These are phyloP conservation scores for Erithacus rubecula DNA, from an alignment of 2,797 vertebrate species.

Conservation along the genomic window DNA sequence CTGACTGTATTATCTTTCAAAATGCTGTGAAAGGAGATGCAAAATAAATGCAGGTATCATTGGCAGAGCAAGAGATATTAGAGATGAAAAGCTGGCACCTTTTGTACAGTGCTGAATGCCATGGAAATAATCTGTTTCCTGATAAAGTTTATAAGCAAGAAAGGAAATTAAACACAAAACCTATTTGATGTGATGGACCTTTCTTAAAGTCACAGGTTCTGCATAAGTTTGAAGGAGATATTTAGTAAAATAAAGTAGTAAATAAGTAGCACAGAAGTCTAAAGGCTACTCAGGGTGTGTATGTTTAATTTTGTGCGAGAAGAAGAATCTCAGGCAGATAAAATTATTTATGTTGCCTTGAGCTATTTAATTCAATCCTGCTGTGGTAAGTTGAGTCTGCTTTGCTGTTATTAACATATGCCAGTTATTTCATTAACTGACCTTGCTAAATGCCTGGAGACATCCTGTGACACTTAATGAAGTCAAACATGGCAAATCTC, in stretches of 20 bases:
- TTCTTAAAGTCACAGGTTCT: background rate
- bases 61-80: constrained; percentile 12
- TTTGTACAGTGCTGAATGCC: constrained; percentile 27
- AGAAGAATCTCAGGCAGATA: background rate
- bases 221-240: background rate
- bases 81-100: constrained; percentile 10
- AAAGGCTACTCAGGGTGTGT: background rate
- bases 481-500: constrained; percentile 26
- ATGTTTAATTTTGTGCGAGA: background rate
- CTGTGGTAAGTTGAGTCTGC: background rate
- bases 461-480: background rate
- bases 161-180: constrained; percentile 52
- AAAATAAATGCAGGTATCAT: constrained; percentile 35
- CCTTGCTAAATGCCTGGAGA: constrained; percentile 27
- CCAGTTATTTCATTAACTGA: constrained; percentile 38
- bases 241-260: background rate
- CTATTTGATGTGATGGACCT: background rate
- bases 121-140: constrained; percentile 45
- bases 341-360: background rate
- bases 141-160: constrained; percentile 30
- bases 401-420: background rate
- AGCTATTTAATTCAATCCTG: background rate
- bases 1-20: constrained; percentile 11
- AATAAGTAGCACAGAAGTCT: background rate
- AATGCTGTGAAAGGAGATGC: constrained; percentile 23